phyloP scores from a whole-genome alignment of 2,113 vertebrate species.

The Myocastor coypus region DNA sequence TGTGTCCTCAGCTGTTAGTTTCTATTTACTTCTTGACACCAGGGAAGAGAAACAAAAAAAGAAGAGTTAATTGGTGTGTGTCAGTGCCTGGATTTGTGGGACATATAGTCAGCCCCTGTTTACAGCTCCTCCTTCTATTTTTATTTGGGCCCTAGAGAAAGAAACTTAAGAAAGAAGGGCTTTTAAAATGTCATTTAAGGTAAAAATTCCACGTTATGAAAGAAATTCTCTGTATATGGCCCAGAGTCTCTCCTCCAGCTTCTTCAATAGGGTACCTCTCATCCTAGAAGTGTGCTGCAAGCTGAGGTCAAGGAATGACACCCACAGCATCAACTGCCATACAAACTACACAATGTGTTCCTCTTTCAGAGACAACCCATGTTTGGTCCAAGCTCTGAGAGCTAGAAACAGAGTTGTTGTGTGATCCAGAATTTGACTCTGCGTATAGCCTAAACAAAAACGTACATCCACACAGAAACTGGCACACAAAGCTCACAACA shows the following conservation, averaged over 20 bases:
- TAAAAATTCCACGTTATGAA: neutral
- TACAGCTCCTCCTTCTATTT: conserved; percentile 45
- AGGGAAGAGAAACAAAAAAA: neutral
- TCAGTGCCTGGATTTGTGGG: neutral
- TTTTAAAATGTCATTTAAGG: neutral
- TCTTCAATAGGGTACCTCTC: neutral
- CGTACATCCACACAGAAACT: neutral
- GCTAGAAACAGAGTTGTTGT: neutral
- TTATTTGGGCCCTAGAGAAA: conserved; percentile 42
- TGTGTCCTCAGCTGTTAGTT: conserved; percentile 45
- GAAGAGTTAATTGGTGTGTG: neutral
- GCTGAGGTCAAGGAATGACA: neutral
- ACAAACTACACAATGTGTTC: neutral
- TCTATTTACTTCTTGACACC: conserved; percentile 38
- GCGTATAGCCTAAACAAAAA: neutral
- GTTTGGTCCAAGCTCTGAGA: neutral
- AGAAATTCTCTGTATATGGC: neutral
- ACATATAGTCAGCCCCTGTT: conserved; percentile 4
- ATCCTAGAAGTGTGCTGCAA: neutral
- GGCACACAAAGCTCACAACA: neutral
- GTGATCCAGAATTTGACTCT: neutral
- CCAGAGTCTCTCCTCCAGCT: neutral
- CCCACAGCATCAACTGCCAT: neutral
- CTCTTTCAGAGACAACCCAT: neutral
- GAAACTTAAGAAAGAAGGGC: conserved; percentile 6